These are phyloP conservation scores for Lutraria rhynchaena DNA, from an alignment of 1,140 invertebrate genomes.

Conservation along the genomic window DNA sequence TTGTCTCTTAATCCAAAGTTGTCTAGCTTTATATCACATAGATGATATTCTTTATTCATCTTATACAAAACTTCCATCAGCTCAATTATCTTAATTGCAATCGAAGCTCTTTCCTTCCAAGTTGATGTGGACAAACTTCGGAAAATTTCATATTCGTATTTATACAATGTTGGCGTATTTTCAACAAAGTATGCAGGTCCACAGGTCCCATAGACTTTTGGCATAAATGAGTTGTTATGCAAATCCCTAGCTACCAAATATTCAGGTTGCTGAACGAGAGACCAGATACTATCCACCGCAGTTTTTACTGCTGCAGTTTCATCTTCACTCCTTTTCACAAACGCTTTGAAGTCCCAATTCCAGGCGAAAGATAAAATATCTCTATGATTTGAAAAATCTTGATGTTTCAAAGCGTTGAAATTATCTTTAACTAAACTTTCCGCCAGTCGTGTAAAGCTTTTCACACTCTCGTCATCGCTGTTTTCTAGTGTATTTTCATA, in stretches of 20 bases:
- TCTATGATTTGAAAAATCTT: constrained; percentile 35
- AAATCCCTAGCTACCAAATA: constrained; percentile 86
- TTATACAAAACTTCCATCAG: constrained; percentile 85
- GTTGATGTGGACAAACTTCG: constrained; percentile 77
- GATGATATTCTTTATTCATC: constrained; percentile 85
- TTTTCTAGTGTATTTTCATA: constrained; percentile 14
- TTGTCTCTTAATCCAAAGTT: constrained; percentile 86
- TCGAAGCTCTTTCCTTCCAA: constrained; percentile 81
- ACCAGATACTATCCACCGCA: constrained; percentile 86
- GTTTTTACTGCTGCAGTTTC: constrained; percentile 44
- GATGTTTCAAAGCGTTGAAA: constrained; percentile 40
- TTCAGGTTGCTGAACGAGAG: constrained; percentile 86
- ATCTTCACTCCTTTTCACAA: constrained; percentile 27
- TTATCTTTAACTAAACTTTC: constrained; percentile 57
- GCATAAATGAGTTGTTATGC: constrained; percentile 85
- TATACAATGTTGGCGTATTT: constrained; percentile 81
- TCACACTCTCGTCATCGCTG: constrained; percentile 19
- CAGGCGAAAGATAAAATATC: constrained; percentile 68
- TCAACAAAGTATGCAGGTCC: constrained; percentile 86
- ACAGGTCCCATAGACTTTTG: constrained; percentile 87
- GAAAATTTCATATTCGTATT: constrained; percentile 74
- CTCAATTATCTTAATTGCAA: constrained; percentile 86
- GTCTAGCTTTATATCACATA: constrained; percentile 87
- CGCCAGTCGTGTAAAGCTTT: constrained; percentile 29
- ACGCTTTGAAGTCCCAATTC: constrained; percentile 62